Percentiles rank a stretch among this genome's conserved stretches.
phyloP scores from a whole-genome alignment of 2,113 vertebrate species.

The Pterocles gutturalis region DNA sequence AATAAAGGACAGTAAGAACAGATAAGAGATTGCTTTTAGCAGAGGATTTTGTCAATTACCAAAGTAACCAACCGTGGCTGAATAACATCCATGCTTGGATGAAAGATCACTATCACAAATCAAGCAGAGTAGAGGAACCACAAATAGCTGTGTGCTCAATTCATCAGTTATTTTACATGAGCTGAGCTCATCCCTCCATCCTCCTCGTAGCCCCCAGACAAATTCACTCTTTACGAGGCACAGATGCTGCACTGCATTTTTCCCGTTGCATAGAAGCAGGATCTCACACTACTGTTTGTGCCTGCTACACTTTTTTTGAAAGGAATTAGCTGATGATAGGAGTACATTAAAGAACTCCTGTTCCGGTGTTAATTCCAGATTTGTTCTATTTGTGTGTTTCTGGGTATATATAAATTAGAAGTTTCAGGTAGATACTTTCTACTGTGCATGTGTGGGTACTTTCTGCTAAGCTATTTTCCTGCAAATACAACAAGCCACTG shows the following conservation, averaged over 20 bases:
- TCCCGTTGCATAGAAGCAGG: neutral
- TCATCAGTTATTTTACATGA: neutral
- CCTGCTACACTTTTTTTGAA: rapidly evolving
- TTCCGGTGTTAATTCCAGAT: neutral
- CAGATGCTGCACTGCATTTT: neutral
- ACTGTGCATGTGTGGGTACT: rapidly evolving
- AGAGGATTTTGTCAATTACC: slow-evolving; percentile 63
- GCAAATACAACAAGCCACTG: neutral
- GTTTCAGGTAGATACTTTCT: neutral
- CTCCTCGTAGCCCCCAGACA: neutral
- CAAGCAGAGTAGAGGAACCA: slow-evolving; percentile 4
- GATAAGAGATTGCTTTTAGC: slow-evolving; percentile 14
- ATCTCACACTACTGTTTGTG: neutral
- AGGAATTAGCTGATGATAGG: neutral
- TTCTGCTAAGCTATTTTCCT: neutral
- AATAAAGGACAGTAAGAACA: slow-evolving; percentile 25
- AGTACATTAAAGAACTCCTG: neutral
- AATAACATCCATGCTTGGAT: slow-evolving; percentile 52
- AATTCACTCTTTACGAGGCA: neutral
- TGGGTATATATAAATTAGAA: neutral
- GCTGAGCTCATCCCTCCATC: slow-evolving; percentile 36
- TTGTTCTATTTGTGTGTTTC: neutral
- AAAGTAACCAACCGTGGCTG: slow-evolving; percentile 55
- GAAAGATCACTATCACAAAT: slow-evolving; percentile 57
- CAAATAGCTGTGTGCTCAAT: neutral